A percentile compares a stretch with the other conserved stretches of the same genome.
Conservation (phyloP, 2,888 invertebrate species). For the Archips crataeganus region DNA sequence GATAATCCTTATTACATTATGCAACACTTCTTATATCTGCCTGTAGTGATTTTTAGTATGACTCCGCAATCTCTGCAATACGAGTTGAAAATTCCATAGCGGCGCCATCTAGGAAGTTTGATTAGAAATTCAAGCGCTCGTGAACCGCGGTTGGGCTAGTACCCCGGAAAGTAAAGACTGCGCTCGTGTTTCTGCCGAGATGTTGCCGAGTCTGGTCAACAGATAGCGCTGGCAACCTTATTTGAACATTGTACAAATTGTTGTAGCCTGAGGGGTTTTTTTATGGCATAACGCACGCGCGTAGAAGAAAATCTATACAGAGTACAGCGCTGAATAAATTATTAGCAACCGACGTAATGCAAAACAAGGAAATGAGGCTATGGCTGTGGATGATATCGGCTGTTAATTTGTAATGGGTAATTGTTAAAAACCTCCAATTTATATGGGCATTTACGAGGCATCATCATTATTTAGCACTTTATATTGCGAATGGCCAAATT, state of each 20-base stretch:
- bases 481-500: background rate
- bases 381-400: background rate
- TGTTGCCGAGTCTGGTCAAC: constrained; percentile 3
- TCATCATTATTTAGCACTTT: background rate
- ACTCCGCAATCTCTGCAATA: background rate
- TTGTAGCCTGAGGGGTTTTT: constrained; percentile 12
- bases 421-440: no score
- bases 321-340: constrained; percentile 38
- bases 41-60: no score
- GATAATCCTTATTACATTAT: background rate
- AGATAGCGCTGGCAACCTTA: constrained; percentile 35
- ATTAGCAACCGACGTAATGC: constrained; percentile 30
- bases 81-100: constrained; percentile 14
- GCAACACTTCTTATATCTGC: no score
- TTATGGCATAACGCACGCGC: constrained; percentile 31
- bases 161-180: constrained; percentile 19
- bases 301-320: constrained; percentile 40
- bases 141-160: background rate
- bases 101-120: constrained; percentile 31
- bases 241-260: constrained; percentile 18
- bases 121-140: constrained; percentile 8
- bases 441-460: background rate
- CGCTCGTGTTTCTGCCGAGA: background rate
- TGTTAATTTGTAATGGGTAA: background rate
- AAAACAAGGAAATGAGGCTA: constrained; percentile 35